phyloP scores from a whole-genome alignment of 2,888 invertebrate genomes.

The Lymantria dispar region DNA sequence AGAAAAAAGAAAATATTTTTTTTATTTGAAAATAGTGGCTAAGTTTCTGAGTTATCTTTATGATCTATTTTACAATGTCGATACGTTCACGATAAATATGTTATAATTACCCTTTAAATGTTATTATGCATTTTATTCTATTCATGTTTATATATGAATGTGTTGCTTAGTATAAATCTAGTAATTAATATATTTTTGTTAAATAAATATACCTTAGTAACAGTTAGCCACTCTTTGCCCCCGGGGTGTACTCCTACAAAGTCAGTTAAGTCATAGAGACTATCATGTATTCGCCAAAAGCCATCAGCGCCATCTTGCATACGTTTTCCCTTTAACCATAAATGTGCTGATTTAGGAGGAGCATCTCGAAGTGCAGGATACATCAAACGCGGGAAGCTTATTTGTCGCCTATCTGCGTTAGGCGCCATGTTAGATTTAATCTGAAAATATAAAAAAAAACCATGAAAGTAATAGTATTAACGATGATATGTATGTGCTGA shows the following conservation, averaged over 20 bases:
- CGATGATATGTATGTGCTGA: too few species aligned
- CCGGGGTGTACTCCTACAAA: conserved; percentile 94
- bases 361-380: conserved; percentile 74
- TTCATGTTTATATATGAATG: too few species aligned
- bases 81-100: too few species aligned
- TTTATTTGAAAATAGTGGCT: too few species aligned
- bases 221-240: conserved; percentile 88
- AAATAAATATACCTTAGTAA: conserved; percentile 84
- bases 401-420: conserved; percentile 50
- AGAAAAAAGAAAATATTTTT: too few species aligned
- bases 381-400: conserved; percentile 74
- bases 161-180: neutral
- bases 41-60: too few species aligned
- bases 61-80: too few species aligned
- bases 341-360: conserved; percentile 60
- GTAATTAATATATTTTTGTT: neutral
- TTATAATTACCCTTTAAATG: too few species aligned
- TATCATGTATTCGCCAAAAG: conserved; percentile 89
- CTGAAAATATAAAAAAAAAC: neutral
- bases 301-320: conserved; percentile 88
- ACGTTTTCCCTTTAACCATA: conserved; percentile 86
- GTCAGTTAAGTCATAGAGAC: conserved; percentile 91
- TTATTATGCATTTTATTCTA: too few species aligned
- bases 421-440: conserved; percentile 45
- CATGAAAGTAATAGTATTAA: too few species aligned